These are phyloP conservation scores for Neotragus moschatus DNA, from an alignment of 2,113 vertebrate genomes.

Conservation along the genomic window DNA sequence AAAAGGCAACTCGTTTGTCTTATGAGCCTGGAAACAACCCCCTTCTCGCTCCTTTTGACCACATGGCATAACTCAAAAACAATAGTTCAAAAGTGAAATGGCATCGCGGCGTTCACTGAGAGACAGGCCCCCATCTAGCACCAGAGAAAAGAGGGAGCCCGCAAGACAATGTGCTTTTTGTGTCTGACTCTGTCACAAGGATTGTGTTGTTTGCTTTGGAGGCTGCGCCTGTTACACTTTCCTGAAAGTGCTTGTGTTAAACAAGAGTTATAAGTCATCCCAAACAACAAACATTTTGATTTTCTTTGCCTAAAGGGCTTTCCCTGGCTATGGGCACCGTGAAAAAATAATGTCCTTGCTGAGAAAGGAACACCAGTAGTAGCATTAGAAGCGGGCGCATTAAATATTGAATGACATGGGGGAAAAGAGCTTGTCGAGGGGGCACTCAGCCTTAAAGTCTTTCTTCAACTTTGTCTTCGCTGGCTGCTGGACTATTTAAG, in stretches of 20 bases:
- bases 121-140: constrained; percentile 83
- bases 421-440: constrained; percentile 81
- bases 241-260: constrained; percentile 84
- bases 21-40: constrained; percentile 80
- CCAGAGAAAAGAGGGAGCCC: constrained; percentile 81
- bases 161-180: constrained; percentile 84
- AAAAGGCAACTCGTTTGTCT: constrained; percentile 86
- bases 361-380: constrained; percentile 84
- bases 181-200: constrained; percentile 80
- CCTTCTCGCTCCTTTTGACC: constrained; percentile 83
- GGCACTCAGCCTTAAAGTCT: constrained; percentile 85
- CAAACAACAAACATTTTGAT: constrained; percentile 85
- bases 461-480: constrained; percentile 83
- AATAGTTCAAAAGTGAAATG: constrained; percentile 86
- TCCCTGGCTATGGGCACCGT: constrained; percentile 83
- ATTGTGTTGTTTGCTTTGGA: constrained; percentile 83
- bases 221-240: constrained; percentile 82
- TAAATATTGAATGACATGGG: constrained; percentile 86
- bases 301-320: constrained; percentile 84
- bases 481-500: constrained; percentile 82
- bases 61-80: constrained; percentile 85
- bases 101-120: constrained; percentile 80
- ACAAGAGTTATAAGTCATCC: constrained; percentile 86
- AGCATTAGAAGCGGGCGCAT: constrained; percentile 81
- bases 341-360: constrained; percentile 86